Percentiles rank a stretch among this genome's conserved stretches.
Evolutionary conservation across 92 coral and sea anemone species (phyloP).

Genomic region (Zoanthus sociatus): DNA sequence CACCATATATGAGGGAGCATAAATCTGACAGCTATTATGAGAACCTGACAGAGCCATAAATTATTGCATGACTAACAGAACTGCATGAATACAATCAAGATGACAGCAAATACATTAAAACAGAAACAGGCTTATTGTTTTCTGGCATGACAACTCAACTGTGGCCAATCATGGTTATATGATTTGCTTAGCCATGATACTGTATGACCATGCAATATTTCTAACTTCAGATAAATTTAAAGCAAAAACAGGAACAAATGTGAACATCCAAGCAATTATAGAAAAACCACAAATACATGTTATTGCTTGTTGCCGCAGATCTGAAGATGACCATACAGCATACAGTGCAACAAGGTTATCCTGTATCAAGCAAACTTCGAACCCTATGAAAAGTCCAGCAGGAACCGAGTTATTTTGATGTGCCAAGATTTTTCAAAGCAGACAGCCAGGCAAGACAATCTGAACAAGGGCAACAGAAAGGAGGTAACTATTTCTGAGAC

Average conservation of each 20-base stretch:
- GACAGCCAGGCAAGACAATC: too few relatives aligned
- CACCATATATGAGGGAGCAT: too few relatives aligned
- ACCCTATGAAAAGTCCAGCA: too few relatives aligned
- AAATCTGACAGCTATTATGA: not conserved
- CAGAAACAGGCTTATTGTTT: conserved; percentile 15
- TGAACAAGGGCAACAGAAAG: too few relatives aligned
- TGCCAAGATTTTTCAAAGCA: too few relatives aligned
- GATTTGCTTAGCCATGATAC: conserved; percentile 38
- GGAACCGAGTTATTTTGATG: too few relatives aligned
- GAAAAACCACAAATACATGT: conserved; percentile 59
- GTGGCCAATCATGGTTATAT: conserved; percentile 59
- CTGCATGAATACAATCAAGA: conserved; percentile 32
- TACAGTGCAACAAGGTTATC: too few relatives aligned
- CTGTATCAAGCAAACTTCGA: too few relatives aligned
- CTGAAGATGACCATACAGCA: not conserved
- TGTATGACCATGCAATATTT: conserved; percentile 51
- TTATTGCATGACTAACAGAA: conserved; percentile 17
- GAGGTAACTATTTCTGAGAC: too few relatives aligned
- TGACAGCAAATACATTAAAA: not conserved
- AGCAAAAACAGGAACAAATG: conserved; percentile 46
- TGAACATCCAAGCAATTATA: conserved; percentile 45
- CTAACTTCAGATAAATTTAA: conserved; percentile 46
- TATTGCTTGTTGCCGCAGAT: too few relatives aligned
- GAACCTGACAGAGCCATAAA: not conserved
- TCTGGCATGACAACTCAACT: conserved; percentile 27